A percentile compares a stretch with the other conserved stretches of the same genome.
These are phyloP conservation scores for Geococcyx californianus DNA, from an alignment of 2,113 vertebrate species.

Conservation along the genomic window DNA sequence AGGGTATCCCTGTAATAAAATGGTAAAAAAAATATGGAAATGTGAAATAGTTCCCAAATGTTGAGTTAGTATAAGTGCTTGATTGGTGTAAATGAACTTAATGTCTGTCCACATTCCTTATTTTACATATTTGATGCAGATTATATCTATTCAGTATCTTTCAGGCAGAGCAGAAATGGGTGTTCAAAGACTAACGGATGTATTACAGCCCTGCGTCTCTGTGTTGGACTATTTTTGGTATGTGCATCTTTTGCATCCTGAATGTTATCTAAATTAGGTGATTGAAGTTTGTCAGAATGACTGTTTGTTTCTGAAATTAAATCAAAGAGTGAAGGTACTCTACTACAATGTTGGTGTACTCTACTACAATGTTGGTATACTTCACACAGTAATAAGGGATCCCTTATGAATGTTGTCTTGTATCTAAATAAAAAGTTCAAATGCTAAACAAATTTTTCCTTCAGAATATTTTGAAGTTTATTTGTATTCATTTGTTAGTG, in stretches of 20 bases:
- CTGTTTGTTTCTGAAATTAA: neutral
- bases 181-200: neutral
- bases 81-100: neutral
- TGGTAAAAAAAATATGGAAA: neutral
- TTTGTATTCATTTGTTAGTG: neutral
- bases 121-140: neutral
- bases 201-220: neutral
- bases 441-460: neutral
- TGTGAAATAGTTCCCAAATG: neutral
- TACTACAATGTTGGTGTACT: neutral
- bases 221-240: neutral
- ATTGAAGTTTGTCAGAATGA: neutral
- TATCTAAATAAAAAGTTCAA: neutral
- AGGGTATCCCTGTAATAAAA: constrained; percentile 77
- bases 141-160: neutral
- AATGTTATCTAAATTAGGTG: neutral
- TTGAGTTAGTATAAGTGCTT: neutral
- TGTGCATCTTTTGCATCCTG: neutral
- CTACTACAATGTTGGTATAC: neutral
- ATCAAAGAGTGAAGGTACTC: neutral
- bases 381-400: neutral
- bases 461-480: neutral
- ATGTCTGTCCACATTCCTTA: neutral
- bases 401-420: neutral
- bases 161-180: neutral